Evolutionary conservation across 2,113 vertebrate genomes (phyloP).

Genomic region (Cynocephalus volans): DNA sequence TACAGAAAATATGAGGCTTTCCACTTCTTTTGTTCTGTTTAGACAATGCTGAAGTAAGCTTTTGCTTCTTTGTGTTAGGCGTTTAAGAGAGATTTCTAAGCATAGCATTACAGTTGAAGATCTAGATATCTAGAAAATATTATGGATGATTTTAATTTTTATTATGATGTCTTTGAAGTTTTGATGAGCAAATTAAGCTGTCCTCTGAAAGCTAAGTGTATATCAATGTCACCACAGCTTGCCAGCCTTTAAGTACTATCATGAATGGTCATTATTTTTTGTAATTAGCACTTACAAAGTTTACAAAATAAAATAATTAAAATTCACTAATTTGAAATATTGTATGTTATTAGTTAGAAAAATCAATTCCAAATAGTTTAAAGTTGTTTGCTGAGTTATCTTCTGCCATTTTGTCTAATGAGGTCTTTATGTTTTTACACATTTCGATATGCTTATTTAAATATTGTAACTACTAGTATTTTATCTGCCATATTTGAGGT

Average conservation of each 20-base stretch:
- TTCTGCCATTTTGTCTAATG: not conserved
- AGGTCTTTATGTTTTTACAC: not conserved
- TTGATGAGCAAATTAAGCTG: not conserved
- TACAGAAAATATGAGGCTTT: not conserved
- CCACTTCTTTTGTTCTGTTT: not conserved
- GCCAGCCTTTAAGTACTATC: not conserved
- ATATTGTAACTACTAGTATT: not conserved
- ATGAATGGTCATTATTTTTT: not conserved
- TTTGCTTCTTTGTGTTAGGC: not conserved
- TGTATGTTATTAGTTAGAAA: not conserved
- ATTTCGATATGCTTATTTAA: not conserved
- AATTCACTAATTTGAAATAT: not conserved
- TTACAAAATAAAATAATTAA: not conserved
- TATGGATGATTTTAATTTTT: not conserved
- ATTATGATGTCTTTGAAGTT: not conserved
- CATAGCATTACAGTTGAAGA: not conserved
- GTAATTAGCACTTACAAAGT: not conserved
- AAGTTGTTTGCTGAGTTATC: not conserved
- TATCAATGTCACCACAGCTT: not conserved
- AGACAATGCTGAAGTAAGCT: not conserved
- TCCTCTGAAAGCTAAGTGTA: not conserved
- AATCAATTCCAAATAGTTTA: not conserved
- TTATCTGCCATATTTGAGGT: not conserved
- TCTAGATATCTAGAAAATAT: not conserved
- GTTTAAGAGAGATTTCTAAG: slow-evolving; percentile 6